Conservation (phyloP, 2,888 invertebrate species). For the Troides aeacus region DNA sequence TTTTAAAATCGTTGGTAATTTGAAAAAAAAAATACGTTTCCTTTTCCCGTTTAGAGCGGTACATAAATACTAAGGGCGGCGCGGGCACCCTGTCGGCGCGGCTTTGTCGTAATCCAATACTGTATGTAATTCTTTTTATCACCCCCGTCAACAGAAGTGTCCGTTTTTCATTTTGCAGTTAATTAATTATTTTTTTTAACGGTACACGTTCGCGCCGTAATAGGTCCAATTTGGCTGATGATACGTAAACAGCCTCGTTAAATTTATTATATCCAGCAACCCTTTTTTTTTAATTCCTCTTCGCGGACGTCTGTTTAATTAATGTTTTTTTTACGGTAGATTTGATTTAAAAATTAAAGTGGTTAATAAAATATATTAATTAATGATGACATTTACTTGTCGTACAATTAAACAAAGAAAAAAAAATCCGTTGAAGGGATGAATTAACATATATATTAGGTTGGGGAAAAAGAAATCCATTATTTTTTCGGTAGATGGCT, state of each 20-base stretch:
- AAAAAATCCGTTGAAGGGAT: too few species aligned
- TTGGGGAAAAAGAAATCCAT: too few species aligned
- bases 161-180: constrained; percentile 9
- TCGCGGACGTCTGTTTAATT: too few species aligned
- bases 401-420: too few species aligned
- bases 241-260: neutral
- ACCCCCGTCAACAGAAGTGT: neutral
- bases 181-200: constrained; percentile 2
- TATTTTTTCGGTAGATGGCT: too few species aligned
- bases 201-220: neutral
- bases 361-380: too few species aligned
- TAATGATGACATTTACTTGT: too few species aligned
- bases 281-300: neutral
- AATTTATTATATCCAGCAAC: neutral
- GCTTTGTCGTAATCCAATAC: constrained; percentile 10
- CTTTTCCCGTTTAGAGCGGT: neutral
- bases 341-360: too few species aligned
- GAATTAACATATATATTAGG: too few species aligned
- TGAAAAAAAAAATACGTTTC: neutral
- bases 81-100: neutral
- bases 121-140: constrained; percentile 12
- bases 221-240: neutral
- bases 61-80: neutral
- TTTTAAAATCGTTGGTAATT: neutral
- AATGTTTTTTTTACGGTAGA: too few species aligned